Conservation (phyloP, 2,888 invertebrate genomes). For the Oegoconia quadripuncta region DNA sequence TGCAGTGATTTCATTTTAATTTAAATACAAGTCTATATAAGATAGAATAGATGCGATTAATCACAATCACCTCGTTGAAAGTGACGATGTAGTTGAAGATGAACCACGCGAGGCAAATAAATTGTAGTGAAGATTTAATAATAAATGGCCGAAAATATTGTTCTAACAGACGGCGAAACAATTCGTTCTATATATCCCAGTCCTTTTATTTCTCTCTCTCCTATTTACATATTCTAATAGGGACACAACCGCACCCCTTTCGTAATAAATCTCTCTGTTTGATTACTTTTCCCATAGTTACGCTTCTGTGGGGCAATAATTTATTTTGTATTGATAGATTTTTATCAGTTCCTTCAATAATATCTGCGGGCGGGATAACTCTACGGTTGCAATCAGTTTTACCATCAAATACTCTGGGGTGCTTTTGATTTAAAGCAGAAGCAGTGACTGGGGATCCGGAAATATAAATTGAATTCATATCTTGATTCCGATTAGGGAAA, state of each 20-base stretch:
- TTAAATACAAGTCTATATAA: too few species aligned
- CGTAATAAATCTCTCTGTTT: constrained; percentile 30
- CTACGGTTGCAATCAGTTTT: constrained; percentile 37
- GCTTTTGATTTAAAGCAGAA: constrained; percentile 68
- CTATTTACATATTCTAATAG: constrained; percentile 12
- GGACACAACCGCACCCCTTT: constrained; percentile 26
- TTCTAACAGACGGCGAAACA: too few species aligned
- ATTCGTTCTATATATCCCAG: too few species aligned
- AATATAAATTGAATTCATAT: constrained; percentile 68
- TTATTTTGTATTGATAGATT: constrained; percentile 53
- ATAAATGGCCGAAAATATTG: too few species aligned
- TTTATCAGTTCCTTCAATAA: constrained; percentile 46
- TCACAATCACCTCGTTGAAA: too few species aligned
- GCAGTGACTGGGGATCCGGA: constrained; percentile 44
- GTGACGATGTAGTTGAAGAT: too few species aligned
- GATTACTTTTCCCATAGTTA: constrained; percentile 37
- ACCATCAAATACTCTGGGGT: constrained; percentile 39
- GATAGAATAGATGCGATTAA: too few species aligned
- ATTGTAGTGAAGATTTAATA: too few species aligned
- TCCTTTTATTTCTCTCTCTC: neutral
- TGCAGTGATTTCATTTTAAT: too few species aligned
- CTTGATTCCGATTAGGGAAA: constrained; percentile 43
- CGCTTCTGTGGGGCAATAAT: constrained; percentile 26
- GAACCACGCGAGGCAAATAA: too few species aligned
- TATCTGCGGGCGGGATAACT: constrained; percentile 38